phyloP scores from a whole-genome alignment of 2,113 vertebrate species.

The Pteropus alecto region DNA sequence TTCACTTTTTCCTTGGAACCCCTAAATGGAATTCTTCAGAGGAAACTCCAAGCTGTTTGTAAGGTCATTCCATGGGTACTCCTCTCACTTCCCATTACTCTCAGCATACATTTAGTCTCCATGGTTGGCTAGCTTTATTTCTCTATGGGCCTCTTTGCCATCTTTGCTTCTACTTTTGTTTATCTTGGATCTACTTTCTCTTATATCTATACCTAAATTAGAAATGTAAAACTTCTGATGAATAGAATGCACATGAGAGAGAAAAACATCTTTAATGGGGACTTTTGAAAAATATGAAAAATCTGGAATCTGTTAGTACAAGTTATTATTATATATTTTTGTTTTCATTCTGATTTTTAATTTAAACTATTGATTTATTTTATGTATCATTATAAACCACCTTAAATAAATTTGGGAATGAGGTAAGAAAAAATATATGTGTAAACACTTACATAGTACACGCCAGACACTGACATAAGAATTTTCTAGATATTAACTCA shows the following conservation, averaged over 20 bases:
- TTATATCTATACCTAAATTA: background rate
- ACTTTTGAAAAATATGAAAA: background rate
- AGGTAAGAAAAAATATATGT: background rate
- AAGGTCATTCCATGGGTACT: fast-evolving
- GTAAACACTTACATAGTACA: background rate
- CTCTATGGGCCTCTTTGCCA: background rate
- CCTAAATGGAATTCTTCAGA: background rate
- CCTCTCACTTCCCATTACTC: fast-evolving
- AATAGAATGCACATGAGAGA: background rate
- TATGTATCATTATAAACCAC: background rate
- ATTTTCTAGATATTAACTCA: background rate
- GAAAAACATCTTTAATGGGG: background rate
- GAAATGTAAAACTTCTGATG: background rate
- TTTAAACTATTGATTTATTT: background rate
- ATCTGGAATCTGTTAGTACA: background rate
- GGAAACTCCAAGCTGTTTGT: background rate
- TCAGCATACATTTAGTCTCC: background rate
- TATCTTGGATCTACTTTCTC: background rate
- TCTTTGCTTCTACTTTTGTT: background rate
- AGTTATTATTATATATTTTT: background rate
- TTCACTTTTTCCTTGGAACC: background rate
- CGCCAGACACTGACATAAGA: background rate
- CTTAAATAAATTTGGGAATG: background rate
- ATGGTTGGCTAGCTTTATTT: background rate
- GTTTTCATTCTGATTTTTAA: background rate